These are phyloP conservation scores for Numenius arquata DNA, from an alignment of 2,113 vertebrate species.

Conservation along the genomic window DNA sequence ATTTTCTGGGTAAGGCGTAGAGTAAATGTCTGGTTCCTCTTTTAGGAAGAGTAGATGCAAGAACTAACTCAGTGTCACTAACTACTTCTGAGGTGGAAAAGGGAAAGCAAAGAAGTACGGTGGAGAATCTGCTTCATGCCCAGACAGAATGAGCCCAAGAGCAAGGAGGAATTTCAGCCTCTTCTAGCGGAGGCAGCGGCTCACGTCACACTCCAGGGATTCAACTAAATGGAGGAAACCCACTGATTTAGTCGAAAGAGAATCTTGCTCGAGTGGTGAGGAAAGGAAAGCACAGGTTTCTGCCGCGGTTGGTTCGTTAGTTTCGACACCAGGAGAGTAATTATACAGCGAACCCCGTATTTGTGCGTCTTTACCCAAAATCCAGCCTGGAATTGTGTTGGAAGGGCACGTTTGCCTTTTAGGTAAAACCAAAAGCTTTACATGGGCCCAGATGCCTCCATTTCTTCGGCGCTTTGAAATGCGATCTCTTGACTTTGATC, in stretches of 20 bases:
- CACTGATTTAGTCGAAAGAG: neutral
- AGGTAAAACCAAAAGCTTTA: neutral
- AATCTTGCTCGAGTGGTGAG: neutral
- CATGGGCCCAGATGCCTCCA: neutral
- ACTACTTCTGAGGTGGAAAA: neutral
- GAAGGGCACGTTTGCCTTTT: neutral
- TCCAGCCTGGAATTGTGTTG: neutral
- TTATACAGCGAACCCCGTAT: neutral
- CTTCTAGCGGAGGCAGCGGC: neutral
- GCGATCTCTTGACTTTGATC: too few species aligned
- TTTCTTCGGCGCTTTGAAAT: too few species aligned
- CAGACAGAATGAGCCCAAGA: neutral
- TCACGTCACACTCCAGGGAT: neutral
- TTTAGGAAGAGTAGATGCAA: neutral
- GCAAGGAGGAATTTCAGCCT: neutral
- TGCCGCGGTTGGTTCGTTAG: neutral
- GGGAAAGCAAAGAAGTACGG: neutral
- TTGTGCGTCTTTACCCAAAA: neutral
- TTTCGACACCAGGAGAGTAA: neutral
- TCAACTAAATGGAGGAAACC: neutral
- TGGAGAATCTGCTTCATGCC: neutral
- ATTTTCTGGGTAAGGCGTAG: neutral
- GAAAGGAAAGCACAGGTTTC: neutral
- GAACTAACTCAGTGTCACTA: neutral
- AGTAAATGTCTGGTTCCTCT: neutral